Evolutionary conservation across 2,888 invertebrate genomes (phyloP).

Genomic region (Cataglyphis altisquamis): DNA sequence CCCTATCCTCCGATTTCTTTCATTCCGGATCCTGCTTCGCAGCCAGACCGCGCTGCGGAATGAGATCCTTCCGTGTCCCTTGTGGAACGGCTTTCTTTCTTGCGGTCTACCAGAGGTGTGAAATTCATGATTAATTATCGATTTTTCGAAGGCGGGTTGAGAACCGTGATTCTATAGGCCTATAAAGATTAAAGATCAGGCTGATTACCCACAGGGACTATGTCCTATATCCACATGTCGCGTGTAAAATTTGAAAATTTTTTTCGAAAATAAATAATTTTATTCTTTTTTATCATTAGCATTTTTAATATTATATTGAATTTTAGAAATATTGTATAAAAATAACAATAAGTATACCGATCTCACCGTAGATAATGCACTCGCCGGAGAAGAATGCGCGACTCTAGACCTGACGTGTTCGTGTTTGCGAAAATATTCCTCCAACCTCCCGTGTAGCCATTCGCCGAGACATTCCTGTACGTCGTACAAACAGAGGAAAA

Average conservation of each 20-base stretch:
- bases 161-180: slow-evolving; percentile 48
- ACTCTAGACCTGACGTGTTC: not conserved
- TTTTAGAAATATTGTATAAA: not conserved
- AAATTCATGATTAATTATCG: slow-evolving; percentile 83
- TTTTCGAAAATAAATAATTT: not conserved
- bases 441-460: slow-evolving; percentile 47
- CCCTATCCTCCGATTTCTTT: slow-evolving; percentile 61
- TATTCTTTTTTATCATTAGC: not conserved
- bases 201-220: not conserved
- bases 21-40: slow-evolving; percentile 48
- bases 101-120: slow-evolving; percentile 77
- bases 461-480: slow-evolving; percentile 59
- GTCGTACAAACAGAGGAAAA: slow-evolving; percentile 62
- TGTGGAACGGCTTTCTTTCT: slow-evolving; percentile 50
- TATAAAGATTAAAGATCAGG: not conserved
- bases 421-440: slow-evolving; percentile 58
- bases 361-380: slow-evolving; percentile 60
- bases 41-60: slow-evolving; percentile 17
- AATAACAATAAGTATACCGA: not conserved
- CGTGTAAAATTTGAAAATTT: not conserved
- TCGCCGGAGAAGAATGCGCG: slow-evolving; percentile 53
- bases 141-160: slow-evolving; percentile 64
- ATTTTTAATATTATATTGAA: slow-evolving; percentile 30
- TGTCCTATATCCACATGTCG: not conserved
- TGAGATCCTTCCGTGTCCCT: slow-evolving; percentile 41